A percentile compares a stretch with the other conserved stretches of the same genome.
Conservation (phyloP, 2,797 vertebrate genomes). For the Sternarchorhynchus goeldii region DNA sequence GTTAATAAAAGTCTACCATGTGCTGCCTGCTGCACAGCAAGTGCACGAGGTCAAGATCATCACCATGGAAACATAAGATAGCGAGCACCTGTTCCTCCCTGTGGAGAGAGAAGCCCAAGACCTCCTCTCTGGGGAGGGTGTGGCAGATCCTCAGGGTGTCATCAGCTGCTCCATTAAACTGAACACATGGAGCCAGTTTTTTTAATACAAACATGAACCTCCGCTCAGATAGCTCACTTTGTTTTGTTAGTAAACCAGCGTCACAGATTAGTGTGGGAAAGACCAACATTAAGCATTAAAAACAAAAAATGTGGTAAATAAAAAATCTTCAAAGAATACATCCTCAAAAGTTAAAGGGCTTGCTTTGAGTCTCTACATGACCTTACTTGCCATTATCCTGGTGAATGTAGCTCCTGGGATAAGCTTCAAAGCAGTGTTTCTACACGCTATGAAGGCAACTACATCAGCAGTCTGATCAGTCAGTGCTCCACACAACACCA, state of each 20-base stretch:
- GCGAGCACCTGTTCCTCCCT: conserved; percentile 68
- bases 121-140: conserved; percentile 49
- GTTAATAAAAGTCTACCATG: conserved; percentile 71
- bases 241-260: background rate
- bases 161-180: conserved; percentile 41
- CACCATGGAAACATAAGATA: conserved; percentile 82
- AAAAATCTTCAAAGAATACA: background rate
- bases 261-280: background rate
- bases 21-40: conserved; percentile 70
- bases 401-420: conserved; percentile 45
- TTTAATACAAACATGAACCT: conserved; percentile 41
- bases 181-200: conserved; percentile 47
- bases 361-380: conserved; percentile 28
- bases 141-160: conserved; percentile 31
- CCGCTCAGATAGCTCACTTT: background rate
- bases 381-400: conserved; percentile 38
- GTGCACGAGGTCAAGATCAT: conserved; percentile 72
- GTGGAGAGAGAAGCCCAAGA: conserved; percentile 55
- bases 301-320: background rate
- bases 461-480: conserved; percentile 42
- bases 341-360: conserved; percentile 3
- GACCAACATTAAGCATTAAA: background rate
- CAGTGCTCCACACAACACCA: conserved; percentile 26
- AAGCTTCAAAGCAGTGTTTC: conserved; percentile 48
- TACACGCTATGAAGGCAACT: conserved; percentile 54